phyloP scores from a whole-genome alignment of 2,797 vertebrate species.

The Pangasius larnaudii region DNA sequence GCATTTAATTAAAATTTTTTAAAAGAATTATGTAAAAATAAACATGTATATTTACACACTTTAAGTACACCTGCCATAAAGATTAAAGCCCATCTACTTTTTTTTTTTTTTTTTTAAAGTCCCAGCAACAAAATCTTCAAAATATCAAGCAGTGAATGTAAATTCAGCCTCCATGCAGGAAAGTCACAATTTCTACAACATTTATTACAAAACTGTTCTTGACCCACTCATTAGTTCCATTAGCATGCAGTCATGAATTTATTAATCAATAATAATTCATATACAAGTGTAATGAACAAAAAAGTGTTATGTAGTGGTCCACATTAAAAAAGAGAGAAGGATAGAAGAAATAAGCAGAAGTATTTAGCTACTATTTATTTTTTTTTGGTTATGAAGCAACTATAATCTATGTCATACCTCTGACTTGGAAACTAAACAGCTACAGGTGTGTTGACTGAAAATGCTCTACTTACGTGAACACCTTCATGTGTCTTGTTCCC shows the following conservation, averaged over 20 bases:
- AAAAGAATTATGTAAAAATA: slow-evolving; percentile 29
- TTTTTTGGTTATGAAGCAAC: slow-evolving; percentile 22
- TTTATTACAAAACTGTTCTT: slow-evolving; percentile 39
- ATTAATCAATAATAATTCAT: slow-evolving; percentile 18
- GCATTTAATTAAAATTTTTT: neutral
- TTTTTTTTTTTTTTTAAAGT: neutral
- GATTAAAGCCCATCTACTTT: slow-evolving; percentile 12
- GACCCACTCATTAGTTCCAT: slow-evolving; percentile 47
- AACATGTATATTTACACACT: slow-evolving; percentile 33
- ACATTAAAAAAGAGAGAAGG: slow-evolving; percentile 45
- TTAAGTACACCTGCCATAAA: neutral
- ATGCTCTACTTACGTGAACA: slow-evolving; percentile 6
- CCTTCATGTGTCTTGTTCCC: slow-evolving; percentile 8
- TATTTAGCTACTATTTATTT: slow-evolving; percentile 29
- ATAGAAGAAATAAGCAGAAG: slow-evolving; percentile 40
- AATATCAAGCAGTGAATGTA: slow-evolving; percentile 44
- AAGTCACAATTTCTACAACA: slow-evolving; percentile 39
- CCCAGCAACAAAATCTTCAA: slow-evolving; percentile 7
- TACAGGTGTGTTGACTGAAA: neutral
- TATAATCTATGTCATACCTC: neutral
- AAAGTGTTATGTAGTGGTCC: slow-evolving; percentile 62
- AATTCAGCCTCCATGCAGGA: slow-evolving; percentile 47
- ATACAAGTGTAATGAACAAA: slow-evolving; percentile 53
- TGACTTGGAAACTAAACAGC: slow-evolving; percentile 12
- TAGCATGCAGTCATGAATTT: slow-evolving; percentile 42